Percentiles rank a stretch among this genome's conserved stretches.
Evolutionary conservation across 2,888 invertebrate species (phyloP).

Genomic region (Platypus cylindrus): DNA sequence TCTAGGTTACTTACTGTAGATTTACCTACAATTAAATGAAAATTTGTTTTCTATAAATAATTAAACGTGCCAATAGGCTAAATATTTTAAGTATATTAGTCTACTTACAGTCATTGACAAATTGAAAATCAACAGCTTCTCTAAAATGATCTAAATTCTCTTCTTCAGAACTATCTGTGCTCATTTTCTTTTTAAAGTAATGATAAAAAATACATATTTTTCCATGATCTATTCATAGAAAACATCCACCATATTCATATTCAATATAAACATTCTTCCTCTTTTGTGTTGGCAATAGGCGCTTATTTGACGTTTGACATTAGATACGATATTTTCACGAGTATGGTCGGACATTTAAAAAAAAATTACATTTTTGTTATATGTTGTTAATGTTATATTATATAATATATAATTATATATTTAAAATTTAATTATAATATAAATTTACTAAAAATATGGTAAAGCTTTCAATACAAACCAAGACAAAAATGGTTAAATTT

Average conservation of each 20-base stretch:
- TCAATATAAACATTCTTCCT: conserved; percentile 15
- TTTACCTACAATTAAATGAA: conserved; percentile 5
- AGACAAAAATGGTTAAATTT: too few species aligned
- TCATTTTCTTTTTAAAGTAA: conserved; percentile 21
- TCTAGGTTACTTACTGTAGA: conserved; percentile 4
- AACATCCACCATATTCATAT: conserved; percentile 14
- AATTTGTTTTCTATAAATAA: not conserved
- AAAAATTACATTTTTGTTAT: too few species aligned
- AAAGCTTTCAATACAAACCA: too few species aligned
- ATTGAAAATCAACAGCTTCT: conserved; percentile 41
- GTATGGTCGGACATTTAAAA: too few species aligned
- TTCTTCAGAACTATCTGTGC: conserved; percentile 29
- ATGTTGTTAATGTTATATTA: too few species aligned
- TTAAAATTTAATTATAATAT: too few species aligned
- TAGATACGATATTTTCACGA: too few species aligned
- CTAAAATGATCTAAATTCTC: conserved; percentile 26
- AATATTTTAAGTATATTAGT: conserved; percentile 17
- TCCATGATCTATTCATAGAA: conserved; percentile 11
- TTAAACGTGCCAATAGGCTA: not conserved
- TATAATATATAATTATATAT: too few species aligned
- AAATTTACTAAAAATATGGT: too few species aligned
- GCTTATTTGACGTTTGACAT: too few species aligned
- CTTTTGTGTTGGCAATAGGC: conserved; percentile 2
- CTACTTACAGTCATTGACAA: conserved; percentile 33
- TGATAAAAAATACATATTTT: conserved; percentile 6